Base-by-base conservation (phyloP, 2,797 vertebrate species). In the Microctenopoma stevenorrisi region DNA sequence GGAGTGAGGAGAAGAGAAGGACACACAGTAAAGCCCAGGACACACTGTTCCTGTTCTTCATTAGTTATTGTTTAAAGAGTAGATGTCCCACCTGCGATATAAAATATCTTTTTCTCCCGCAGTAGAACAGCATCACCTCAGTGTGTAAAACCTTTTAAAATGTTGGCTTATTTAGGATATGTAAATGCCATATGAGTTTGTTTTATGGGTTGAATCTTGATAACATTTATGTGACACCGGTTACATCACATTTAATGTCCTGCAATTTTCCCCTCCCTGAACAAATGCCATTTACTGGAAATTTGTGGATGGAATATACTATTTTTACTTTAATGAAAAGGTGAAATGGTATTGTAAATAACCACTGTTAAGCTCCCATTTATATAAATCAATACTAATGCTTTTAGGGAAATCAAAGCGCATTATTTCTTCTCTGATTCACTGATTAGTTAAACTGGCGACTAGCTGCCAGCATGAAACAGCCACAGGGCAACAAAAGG, bases 401-500 rank as follows among this genome's bases (percentile, higher is more conserved):
- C 2, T 56, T 48, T 70, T n/a, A 28, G 30, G 13, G 7, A 46
- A 38, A 50, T 40, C 4, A 37, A 52, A 13, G 8, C 3, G 18
- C 0, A 28, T 42, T 42, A 26, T 28, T 1, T 26, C 43, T 9
- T 14, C 2, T 9, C 28, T 28, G n/a, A 25, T 40, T 25, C 13
- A 25, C 43, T 59, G 7, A 57, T 51, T 38, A 16, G 35, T 57
- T 30, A 30, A 26, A 7, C 11, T 26, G 16, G 33, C 4, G 8
- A 12, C 8, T 1, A 12, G 25, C 35, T 48, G 18, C 46, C 42
- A 10, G 8, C 47, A 26, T 15, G 7, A 4, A 26, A 9, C 64
- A 59, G 22, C 42, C 37, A 15, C 51, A 44, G 65, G 66, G 30
- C 28, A 68, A 40, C 49, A 51, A 58, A 40, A 9, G 33, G 9